Percentiles rank a stretch among this genome's conserved stretches.
These are phyloP conservation scores for Notarius lentiginosus DNA, from an alignment of 2,113 vertebrate genomes.

Conservation along the genomic window DNA sequence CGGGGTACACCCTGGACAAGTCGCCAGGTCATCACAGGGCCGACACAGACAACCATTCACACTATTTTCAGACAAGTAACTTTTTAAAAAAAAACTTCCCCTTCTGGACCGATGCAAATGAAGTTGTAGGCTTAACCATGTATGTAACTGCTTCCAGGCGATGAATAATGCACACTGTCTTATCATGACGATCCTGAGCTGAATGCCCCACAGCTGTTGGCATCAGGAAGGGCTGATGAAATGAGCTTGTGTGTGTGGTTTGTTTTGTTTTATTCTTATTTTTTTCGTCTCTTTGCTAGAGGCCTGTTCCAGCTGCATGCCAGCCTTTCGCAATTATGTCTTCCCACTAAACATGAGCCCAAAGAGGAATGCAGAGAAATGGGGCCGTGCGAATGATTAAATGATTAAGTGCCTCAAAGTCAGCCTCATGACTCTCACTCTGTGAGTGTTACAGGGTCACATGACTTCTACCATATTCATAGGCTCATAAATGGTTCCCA, in stretches of 20 bases:
- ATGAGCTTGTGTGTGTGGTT: slow-evolving; percentile 53
- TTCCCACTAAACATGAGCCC: slow-evolving; percentile 27
- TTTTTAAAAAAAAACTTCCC: background rate
- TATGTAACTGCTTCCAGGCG: slow-evolving; percentile 65
- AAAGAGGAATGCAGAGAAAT: slow-evolving; percentile 37
- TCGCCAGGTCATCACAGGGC: too few relatives aligned
- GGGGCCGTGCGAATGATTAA: slow-evolving; percentile 56
- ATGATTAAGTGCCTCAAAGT: slow-evolving; percentile 65
- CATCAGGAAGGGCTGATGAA: slow-evolving; percentile 38
- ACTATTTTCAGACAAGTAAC: background rate
- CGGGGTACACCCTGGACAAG: too few relatives aligned
- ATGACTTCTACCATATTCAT: slow-evolving; percentile 8
- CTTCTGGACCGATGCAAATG: slow-evolving; percentile 17
- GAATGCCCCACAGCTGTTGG: slow-evolving; percentile 56
- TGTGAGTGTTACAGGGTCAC: slow-evolving; percentile 22
- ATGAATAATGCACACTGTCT: slow-evolving; percentile 69
- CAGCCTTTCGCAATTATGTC: slow-evolving; percentile 68
- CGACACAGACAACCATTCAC: too few relatives aligned
- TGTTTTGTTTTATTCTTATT: too few relatives aligned
- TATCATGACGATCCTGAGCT: slow-evolving; percentile 46
- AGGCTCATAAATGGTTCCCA: slow-evolving; percentile 15
- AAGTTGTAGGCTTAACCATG: slow-evolving; percentile 46
- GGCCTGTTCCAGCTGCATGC: slow-evolving; percentile 69
- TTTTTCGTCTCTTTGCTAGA: slow-evolving; percentile 62
- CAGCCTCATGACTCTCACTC: slow-evolving; percentile 52